Evolutionary conservation across 2,113 vertebrate genomes (phyloP).

Genomic region (Galbula dea): DNA sequence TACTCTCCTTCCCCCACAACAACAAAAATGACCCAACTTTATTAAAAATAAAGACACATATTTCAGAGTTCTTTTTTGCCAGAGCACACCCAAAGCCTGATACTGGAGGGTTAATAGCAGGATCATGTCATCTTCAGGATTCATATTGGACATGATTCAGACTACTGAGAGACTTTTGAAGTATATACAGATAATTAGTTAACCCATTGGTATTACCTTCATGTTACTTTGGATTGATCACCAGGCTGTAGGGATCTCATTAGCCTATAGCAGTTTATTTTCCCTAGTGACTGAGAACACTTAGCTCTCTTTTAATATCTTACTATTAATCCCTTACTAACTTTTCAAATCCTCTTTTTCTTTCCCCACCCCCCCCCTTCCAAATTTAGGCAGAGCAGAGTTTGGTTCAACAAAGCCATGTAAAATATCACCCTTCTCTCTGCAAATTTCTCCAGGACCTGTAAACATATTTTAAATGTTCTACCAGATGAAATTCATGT

Average conservation of each 20-base stretch:
- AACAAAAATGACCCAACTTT: not conserved
- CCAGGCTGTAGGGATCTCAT: constrained; percentile 65
- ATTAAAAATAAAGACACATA: constrained; percentile 28
- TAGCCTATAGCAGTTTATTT: constrained; percentile 47
- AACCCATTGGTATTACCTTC: constrained; percentile 58
- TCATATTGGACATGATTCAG: constrained; percentile 32
- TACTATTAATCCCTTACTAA: constrained; percentile 47
- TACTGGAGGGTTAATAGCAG: constrained; percentile 45
- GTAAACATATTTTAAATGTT: constrained; percentile 52
- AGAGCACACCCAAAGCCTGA: not conserved
- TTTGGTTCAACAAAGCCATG: constrained; percentile 39
- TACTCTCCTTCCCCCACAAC: not conserved
- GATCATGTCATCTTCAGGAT: not conserved
- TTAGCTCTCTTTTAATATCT: constrained; percentile 62
- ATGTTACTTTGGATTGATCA: constrained; percentile 61
- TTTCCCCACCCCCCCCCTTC: not conserved
- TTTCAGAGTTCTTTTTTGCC: constrained; percentile 18
- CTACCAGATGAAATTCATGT: constrained; percentile 66
- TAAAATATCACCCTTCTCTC: constrained; percentile 31
- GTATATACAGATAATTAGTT: constrained; percentile 63
- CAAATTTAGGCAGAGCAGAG: constrained; percentile 34
- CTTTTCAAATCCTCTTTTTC: constrained; percentile 10
- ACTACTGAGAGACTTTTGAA: constrained; percentile 54
- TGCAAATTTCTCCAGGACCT: constrained; percentile 51
- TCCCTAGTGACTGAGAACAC: constrained; percentile 36